Conservation (phyloP, 1,140 invertebrate genomes). For the Pseudomyrmex flavicornis region DNA sequence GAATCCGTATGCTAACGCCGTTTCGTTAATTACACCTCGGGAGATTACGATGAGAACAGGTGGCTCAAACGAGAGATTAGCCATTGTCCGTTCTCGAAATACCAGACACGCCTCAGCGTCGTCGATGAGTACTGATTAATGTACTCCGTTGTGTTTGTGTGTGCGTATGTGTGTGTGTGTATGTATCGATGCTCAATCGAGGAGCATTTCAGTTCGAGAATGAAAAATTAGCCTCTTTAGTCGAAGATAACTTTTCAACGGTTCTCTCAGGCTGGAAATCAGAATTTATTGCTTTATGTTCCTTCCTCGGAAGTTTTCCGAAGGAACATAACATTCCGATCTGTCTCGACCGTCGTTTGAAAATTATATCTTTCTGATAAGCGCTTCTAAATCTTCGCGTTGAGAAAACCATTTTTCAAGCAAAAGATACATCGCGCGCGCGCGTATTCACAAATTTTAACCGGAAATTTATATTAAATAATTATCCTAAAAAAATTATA, state of each 20-base stretch:
- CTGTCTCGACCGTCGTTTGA: background rate
- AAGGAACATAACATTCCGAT: background rate
- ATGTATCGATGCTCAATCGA: conserved; percentile 38
- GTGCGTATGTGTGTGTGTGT: background rate
- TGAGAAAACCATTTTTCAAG: background rate
- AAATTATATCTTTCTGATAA: background rate
- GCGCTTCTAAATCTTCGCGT: background rate
- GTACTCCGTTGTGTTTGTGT: conserved; percentile 36
- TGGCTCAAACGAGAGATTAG: conserved; percentile 67
- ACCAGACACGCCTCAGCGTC: conserved; percentile 52
- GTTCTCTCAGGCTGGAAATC: background rate
- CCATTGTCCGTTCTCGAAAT: conserved; percentile 73
- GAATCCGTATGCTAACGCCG: conserved; percentile 67
- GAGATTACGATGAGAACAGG: conserved; percentile 76
- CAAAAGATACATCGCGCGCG: background rate
- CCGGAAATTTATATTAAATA: background rate
- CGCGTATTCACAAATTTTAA: conserved; percentile 4
- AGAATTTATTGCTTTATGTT: too few species aligned
- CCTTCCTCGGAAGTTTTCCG: too few species aligned
- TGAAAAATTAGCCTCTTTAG: conserved; percentile 5
- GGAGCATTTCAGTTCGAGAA: background rate
- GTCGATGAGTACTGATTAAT: conserved; percentile 72
- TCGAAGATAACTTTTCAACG: conserved; percentile 9
- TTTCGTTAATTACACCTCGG: conserved; percentile 76
- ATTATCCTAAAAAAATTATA: too few species aligned